Conservation (phyloP, 2,797 vertebrate species). For the Lepus townsendii region DNA sequence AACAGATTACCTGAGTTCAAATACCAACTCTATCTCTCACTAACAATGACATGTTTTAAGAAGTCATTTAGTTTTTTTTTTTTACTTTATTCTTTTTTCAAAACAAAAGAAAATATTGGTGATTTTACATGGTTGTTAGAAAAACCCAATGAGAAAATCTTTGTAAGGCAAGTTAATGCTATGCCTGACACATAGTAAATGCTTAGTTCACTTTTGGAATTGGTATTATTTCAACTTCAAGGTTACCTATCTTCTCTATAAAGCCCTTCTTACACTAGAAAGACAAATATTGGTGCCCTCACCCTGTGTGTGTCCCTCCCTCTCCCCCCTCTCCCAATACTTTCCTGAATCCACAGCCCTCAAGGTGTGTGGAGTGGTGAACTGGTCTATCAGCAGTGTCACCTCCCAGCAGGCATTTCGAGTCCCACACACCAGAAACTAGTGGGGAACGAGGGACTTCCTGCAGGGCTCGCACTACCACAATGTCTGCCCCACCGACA, state of each 20-base stretch:
- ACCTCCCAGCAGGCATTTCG: background rate
- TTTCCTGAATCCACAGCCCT: background rate
- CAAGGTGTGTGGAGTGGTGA: background rate
- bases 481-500: background rate
- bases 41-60: slow-evolving; percentile 20
- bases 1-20: slow-evolving; percentile 27
- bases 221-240: slow-evolving; percentile 28
- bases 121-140: slow-evolving; percentile 34
- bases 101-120: slow-evolving; percentile 27
- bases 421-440: background rate
- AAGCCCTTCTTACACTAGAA: slow-evolving; percentile 21
- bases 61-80: slow-evolving; percentile 26
- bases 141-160: slow-evolving; percentile 58
- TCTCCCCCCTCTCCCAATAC: background rate
- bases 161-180: slow-evolving; percentile 39
- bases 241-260: slow-evolving; percentile 7
- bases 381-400: background rate
- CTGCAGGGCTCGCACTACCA: background rate
- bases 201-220: slow-evolving; percentile 28
- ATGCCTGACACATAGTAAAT: background rate
- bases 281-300: background rate
- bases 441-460: background rate
- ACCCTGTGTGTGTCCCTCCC: background rate
- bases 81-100: slow-evolving; percentile 40
- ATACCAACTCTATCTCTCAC: background rate